Evolutionary conservation across 2,113 vertebrate genomes (phyloP), one percentile per base, ranked within the genome.

Genomic region (Dromas ardeola): DNA sequence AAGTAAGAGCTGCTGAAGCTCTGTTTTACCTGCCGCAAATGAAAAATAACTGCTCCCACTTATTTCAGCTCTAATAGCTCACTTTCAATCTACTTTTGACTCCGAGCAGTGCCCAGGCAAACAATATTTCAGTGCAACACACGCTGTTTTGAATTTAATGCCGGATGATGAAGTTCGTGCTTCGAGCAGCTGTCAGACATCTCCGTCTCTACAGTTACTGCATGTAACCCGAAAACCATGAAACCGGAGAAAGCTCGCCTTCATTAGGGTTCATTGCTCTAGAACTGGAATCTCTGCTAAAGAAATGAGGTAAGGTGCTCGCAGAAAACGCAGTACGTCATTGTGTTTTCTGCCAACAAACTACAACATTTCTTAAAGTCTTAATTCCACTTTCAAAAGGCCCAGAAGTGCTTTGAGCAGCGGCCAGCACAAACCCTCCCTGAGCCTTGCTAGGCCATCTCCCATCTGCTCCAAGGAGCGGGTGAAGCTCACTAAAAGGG

Each of bases 171-270:
- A 61, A 53, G 45, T 22, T 7, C 7, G 29, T 13, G 27, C 58
- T 94, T 40, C 0, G 3, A 40, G 20, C 5, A 63, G 76, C 77
- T 70, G 56, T 66, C 69, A 55, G 55, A 29, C 40, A 13, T 1
- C 9, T 70, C 66, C 0, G 0, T 53, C 78, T 43, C 84, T 32
- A 15, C 81, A 61, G 53, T 13, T 19, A 66, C 40, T 3, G 7
- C 56, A 2, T 5, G 43, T 0, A 43, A 76, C 34, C 49, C 52
- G 18, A 66, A 69, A 71, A 45, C 30, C 30, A 32, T 2, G 47
- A 77, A 66, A 10, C 4, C 1, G 0, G 5, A 47, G 38, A 61
- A 34, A 36, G 30, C 65, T 47, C 1, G 0, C 29, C 62, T 17
- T 56, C 58, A 36, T 10, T 9, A 18, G 38, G 52, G 27, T 18